Evolutionary conservation across 2,113 vertebrate species (phyloP), one percentile per base, ranked within the genome.

Genomic region (Nicator chloris): DNA sequence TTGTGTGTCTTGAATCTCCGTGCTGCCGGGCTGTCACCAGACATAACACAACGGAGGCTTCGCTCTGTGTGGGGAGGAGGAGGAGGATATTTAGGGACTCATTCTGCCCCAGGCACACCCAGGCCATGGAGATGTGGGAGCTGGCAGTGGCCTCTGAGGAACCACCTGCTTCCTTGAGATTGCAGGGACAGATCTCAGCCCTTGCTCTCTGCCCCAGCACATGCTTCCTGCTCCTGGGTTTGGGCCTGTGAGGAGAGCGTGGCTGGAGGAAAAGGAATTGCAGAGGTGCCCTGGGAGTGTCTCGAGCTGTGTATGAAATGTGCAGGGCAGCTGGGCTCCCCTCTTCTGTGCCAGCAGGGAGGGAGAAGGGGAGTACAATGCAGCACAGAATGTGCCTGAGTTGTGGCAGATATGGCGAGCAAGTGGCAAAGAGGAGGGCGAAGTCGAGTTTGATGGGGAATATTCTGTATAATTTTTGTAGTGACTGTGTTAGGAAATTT

Each of bases 141-240:
- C 56, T 72, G 88, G 94, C 88, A 47, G 5, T 3, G 88, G 37
- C 57, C 72, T 59, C 53, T 42, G 72, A 92, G 95, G 96, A 97
- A 94, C 94, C 86, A 81, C 79, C 96, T 97, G 96, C 82, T 97
- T 96, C 94, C 96, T 92, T 81, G 39, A 92, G 96, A 96, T 96
- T 94, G 86, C 82, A 66, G 56, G 65, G 50, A 78, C n/a, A 15
- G n/a, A 57, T 35, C 86, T 59, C 51, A 44, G 85, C 56, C 15
- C 47, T 42, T 20, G 59, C 90, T 65, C 72, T 83, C 60, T 86
- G 71, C 60, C 71, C 30, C 47, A 16, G 22, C 90, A 66, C 71
- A 1, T 68, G 95, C 90, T 97, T 95, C 95, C 96, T 95, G 94
- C 47, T 35, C 64, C 59, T 11, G 39, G 16, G 4, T 47, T 69